Evolutionary conservation across 2,888 invertebrate genomes (phyloP).

Genomic region (Amitus sp.): DNA sequence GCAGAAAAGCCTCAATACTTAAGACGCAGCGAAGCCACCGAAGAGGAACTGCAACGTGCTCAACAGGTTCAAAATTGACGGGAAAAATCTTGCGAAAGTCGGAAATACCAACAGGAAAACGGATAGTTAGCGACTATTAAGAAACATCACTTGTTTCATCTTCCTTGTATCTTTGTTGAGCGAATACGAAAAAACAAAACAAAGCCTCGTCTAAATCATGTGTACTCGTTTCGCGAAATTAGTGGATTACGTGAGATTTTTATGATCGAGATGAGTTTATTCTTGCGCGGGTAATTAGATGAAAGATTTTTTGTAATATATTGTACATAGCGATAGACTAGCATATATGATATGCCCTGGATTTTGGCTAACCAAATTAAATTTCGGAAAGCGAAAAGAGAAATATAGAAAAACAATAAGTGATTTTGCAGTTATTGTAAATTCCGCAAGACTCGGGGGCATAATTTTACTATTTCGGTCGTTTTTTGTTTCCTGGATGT

Average conservation of each 20-base stretch:
- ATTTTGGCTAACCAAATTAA: neutral
- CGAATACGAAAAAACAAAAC: no score
- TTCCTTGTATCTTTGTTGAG: neutral
- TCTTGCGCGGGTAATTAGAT: constrained; percentile 48
- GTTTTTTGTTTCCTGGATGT: constrained; percentile 56
- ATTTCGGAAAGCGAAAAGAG: neutral
- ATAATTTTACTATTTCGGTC: constrained; percentile 43
- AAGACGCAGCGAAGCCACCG: constrained; percentile 61
- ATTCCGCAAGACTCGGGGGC: constrained; percentile 17
- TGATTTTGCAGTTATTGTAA: no score
- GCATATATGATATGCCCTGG: neutral
- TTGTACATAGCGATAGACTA: constrained; percentile 60
- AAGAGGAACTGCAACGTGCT: constrained; percentile 67
- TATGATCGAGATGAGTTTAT: constrained; percentile 45
- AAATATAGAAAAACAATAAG: no score
- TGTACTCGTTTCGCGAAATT: neutral
- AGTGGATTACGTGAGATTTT: no score
- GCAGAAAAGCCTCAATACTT: constrained; percentile 70
- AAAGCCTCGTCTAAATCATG: no score
- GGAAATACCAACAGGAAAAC: neutral
- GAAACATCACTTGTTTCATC: neutral
- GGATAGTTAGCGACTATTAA: neutral
- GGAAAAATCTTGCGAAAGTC: neutral
- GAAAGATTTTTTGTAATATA: constrained; percentile 60
- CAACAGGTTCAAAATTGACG: constrained; percentile 62